These are phyloP conservation scores for Spatulosminthurus flaviceps DNA, from an alignment of 2,888 invertebrate species.

Conservation along the genomic window DNA sequence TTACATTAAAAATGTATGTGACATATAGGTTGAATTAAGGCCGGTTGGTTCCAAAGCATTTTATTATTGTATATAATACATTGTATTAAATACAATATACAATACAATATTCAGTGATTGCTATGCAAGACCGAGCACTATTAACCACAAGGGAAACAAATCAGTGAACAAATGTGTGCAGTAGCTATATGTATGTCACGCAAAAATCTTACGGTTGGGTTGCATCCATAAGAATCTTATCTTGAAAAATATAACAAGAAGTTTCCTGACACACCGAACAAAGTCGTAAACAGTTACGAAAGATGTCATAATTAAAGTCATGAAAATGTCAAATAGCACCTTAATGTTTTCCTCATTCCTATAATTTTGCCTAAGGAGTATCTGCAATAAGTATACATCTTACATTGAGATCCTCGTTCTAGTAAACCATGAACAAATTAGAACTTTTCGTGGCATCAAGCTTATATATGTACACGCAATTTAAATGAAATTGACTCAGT, in stretches of 20 bases:
- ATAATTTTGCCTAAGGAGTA: neutral
- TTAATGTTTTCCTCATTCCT: neutral
- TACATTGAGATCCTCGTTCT: neutral
- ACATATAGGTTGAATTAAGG: too few relatives aligned
- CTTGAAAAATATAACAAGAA: neutral
- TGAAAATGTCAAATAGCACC: slow-evolving; percentile 10
- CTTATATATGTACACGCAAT: neutral
- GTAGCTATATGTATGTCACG: neutral
- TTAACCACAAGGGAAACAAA: slow-evolving; percentile 17
- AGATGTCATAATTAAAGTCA: slow-evolving; percentile 16
- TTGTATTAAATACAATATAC: too few relatives aligned
- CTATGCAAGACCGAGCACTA: neutral
- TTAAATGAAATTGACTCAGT: neutral
- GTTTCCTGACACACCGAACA: neutral
- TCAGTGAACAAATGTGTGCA: neutral
- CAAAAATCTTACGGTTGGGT: neutral
- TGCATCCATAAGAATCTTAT: neutral
- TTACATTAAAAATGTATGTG: too few relatives aligned
- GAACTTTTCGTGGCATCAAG: neutral
- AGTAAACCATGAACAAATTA: neutral
- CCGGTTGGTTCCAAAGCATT: too few relatives aligned
- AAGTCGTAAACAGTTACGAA: slow-evolving; percentile 7
- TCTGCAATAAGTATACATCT: too few relatives aligned
- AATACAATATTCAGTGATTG: neutral
- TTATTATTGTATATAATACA: too few relatives aligned